A percentile compares a stretch with the other conserved stretches of the same genome.
These are phyloP conservation scores for Perodicticus potto DNA, from an alignment of 2,797 vertebrate species.

Conservation along the genomic window DNA sequence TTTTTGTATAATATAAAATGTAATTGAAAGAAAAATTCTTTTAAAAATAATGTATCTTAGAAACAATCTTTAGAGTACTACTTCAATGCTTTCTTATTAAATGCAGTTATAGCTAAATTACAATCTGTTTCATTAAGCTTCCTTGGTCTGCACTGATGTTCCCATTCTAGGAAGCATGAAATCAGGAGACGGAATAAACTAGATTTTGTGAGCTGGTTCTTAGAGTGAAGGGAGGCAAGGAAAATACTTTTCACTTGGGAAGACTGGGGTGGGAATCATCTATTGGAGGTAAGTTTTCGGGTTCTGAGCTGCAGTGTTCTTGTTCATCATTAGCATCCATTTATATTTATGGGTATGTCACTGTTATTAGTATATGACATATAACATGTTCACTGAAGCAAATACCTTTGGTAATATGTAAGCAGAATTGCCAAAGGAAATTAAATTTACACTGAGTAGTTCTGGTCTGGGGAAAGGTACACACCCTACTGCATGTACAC, in stretches of 20 bases:
- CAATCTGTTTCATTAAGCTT: not conserved
- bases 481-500: not conserved
- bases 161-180: not conserved
- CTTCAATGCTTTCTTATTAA: slow-evolving; percentile 58
- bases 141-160: not conserved
- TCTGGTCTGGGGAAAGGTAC: not conserved
- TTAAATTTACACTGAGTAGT: not conserved
- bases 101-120: not conserved
- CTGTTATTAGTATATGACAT: not conserved
- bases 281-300: not conserved
- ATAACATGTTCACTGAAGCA: not conserved
- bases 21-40: slow-evolving; percentile 46
- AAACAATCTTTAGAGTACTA: slow-evolving; percentile 41
- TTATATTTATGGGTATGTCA: not conserved
- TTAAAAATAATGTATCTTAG: slow-evolving; percentile 57
- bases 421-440: not conserved
- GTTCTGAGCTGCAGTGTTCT: not conserved
- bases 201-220: not conserved
- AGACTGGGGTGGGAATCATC: not conserved
- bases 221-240: not conserved
- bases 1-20: slow-evolving; percentile 29
- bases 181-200: not conserved
- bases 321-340: not conserved
- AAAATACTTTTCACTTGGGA: not conserved
- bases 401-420: not conserved